These are phyloP conservation scores for Ligdia adustata DNA, from an alignment of 2,888 invertebrate genomes.

Conservation along the genomic window DNA sequence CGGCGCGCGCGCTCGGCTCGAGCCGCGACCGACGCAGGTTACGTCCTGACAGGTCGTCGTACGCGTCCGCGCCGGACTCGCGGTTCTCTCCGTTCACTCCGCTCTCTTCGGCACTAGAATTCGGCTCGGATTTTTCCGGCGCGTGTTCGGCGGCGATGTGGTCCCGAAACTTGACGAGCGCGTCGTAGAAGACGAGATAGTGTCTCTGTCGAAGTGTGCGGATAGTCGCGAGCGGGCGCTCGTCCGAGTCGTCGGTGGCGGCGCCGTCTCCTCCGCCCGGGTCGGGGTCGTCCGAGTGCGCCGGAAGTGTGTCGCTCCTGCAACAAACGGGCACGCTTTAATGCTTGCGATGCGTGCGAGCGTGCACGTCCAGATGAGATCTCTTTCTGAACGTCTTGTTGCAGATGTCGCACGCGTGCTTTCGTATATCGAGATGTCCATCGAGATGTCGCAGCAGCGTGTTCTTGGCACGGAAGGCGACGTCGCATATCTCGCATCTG, in stretches of 20 bases:
- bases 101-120: constrained; percentile 43
- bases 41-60: constrained; percentile 65
- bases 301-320: constrained; percentile 8
- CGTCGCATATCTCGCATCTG: constrained; percentile 68
- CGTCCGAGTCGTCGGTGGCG: constrained; percentile 11
- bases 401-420: constrained; percentile 61
- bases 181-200: constrained; percentile 51
- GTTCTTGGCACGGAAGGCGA: constrained; percentile 58
- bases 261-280: neutral
- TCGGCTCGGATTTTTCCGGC: constrained; percentile 46
- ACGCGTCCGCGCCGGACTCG: constrained; percentile 41
- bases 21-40: constrained; percentile 46
- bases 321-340: constrained; percentile 18
- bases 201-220: neutral
- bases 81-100: neutral
- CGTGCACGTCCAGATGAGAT: constrained; percentile 66
- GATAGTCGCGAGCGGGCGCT: constrained; percentile 16
- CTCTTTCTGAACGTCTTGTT: constrained; percentile 61
- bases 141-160: constrained; percentile 46
- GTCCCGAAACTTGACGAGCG: constrained; percentile 61
- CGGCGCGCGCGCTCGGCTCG: constrained; percentile 62
- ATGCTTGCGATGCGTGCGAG: constrained; percentile 53
- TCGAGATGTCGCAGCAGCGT: constrained; percentile 59
- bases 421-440: constrained; percentile 59
- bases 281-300: neutral